A percentile compares a stretch with the other conserved stretches of the same genome.
These are phyloP conservation scores for Nothura maculosa DNA, from an alignment of 2,797 vertebrate species.

Conservation along the genomic window DNA sequence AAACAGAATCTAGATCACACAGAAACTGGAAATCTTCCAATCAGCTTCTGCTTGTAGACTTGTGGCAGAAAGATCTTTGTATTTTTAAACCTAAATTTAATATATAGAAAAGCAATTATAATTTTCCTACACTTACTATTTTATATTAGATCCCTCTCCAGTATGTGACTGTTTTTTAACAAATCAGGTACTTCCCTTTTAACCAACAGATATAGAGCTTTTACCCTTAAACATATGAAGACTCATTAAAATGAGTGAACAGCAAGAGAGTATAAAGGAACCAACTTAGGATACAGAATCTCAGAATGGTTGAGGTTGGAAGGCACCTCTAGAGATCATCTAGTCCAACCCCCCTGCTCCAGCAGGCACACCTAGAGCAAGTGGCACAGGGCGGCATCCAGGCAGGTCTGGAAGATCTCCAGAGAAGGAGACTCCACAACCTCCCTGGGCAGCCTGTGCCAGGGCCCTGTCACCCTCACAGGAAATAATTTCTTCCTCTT, in stretches of 20 bases:
- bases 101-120: background rate
- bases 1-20: background rate
- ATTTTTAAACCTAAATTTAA: background rate
- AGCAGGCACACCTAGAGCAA: too few species aligned
- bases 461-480: too few species aligned
- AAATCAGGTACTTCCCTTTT: background rate
- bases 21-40: background rate
- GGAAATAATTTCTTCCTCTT: too few species aligned
- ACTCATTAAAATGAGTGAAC: background rate
- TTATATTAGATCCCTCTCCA: background rate
- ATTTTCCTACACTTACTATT: background rate
- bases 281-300: background rate
- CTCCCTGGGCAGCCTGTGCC: too few species aligned
- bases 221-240: background rate
- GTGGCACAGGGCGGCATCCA: too few species aligned
- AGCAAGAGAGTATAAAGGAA: background rate
- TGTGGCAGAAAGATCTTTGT: background rate
- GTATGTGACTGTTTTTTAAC: background rate
- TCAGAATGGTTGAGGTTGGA: too few species aligned
- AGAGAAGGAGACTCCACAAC: too few species aligned
- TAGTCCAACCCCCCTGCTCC: too few species aligned
- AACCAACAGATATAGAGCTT: rapidly evolving
- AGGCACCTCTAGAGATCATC: too few species aligned
- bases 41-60: background rate
- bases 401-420: too few species aligned